These are phyloP conservation scores for Helarctos malayanus DNA, from an alignment of 2,797 vertebrate genomes.

Conservation along the genomic window DNA sequence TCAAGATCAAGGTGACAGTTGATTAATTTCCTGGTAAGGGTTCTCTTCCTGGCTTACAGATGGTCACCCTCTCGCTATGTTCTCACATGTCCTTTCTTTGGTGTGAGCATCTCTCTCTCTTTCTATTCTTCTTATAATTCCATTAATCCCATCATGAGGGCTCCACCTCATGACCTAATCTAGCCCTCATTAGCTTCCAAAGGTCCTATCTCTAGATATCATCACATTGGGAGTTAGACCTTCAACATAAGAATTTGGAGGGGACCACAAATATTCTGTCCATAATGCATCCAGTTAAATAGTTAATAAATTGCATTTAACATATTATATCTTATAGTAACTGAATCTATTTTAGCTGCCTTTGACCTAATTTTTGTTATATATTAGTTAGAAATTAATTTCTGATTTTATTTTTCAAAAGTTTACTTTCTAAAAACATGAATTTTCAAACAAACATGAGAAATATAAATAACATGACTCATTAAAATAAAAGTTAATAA, in stretches of 20 bases:
- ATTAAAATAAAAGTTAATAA: slow-evolving; percentile 63
- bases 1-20: background rate
- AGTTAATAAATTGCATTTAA: background rate
- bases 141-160: background rate
- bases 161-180: background rate
- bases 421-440: background rate
- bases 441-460: background rate
- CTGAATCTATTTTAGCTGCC: background rate
- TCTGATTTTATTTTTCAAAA: slow-evolving; percentile 19
- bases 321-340: background rate
- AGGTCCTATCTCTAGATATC: background rate
- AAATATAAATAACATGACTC: slow-evolving; percentile 5
- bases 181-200: background rate
- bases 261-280: background rate
- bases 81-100: background rate
- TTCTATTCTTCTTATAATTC: background rate
- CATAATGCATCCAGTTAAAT: background rate
- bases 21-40: background rate
- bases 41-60: background rate
- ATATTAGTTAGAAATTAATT: background rate
- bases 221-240: background rate
- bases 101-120: background rate
- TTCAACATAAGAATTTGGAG: background rate
- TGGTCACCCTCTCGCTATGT: background rate
- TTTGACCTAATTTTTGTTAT: background rate